Percentiles rank a stretch among this genome's conserved stretches.
Conservation (phyloP, 1,140 invertebrate species). For the Lamellibrachia luymesi region DNA sequence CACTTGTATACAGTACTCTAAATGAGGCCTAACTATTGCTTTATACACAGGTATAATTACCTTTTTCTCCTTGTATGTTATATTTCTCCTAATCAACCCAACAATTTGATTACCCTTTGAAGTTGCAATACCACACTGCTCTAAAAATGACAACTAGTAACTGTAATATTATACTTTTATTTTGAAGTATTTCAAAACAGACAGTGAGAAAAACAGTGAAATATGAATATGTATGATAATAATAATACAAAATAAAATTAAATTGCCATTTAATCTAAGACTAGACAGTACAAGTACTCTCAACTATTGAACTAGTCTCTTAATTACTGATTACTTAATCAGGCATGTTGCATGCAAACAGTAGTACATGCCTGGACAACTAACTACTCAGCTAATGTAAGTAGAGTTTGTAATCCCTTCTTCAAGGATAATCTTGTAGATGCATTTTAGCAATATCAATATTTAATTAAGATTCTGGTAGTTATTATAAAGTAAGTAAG, state of each 20-base stretch:
- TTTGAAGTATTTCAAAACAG: not conserved
- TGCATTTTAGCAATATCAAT: not conserved
- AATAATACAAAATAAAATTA: not conserved
- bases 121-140: too few species aligned
- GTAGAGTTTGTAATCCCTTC: not conserved
- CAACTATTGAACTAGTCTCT: not conserved
- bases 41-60: too few species aligned
- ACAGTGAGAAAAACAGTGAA: not conserved
- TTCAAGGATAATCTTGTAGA: not conserved
- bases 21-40: too few species aligned
- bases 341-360: not conserved
- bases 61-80: too few species aligned
- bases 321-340: not conserved
- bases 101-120: too few species aligned
- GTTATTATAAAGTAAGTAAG: not conserved
- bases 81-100: too few species aligned
- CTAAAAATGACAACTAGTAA: not conserved
- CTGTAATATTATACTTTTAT: not conserved
- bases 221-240: not conserved
- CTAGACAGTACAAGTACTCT: not conserved
- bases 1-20: too few species aligned
- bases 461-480: not conserved
- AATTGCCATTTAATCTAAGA: not conserved
- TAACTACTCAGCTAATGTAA: not conserved
- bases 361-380: not conserved